Percentiles rank a stretch among this genome's conserved stretches.
phyloP scores from a whole-genome alignment of 2,113 vertebrate species.

The zebrafish (Danio rerio) region DNA sequence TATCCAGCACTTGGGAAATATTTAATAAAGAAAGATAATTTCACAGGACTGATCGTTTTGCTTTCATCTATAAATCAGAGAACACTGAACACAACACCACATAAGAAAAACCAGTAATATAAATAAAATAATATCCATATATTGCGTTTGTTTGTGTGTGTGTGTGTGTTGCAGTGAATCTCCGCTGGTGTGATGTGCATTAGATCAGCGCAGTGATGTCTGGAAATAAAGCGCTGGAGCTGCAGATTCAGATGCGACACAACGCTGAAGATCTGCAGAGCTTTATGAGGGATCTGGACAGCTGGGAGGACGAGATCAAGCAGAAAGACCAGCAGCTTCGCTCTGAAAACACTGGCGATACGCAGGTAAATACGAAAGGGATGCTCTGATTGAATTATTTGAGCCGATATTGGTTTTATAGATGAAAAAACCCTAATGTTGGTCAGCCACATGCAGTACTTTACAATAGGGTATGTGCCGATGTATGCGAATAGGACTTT shows the following conservation, averaged over 20 bases:
- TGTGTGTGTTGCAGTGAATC: background rate
- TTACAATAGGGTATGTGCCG: too few relatives aligned
- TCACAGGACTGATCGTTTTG: too few relatives aligned
- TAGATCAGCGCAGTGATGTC: constrained; percentile 76
- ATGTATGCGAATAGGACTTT: too few relatives aligned
- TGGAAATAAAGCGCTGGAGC: constrained; percentile 85
- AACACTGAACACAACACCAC: too few relatives aligned
- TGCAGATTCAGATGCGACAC: constrained; percentile 92
- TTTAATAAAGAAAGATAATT: too few relatives aligned
- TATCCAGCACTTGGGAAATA: too few relatives aligned
- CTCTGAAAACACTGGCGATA: constrained; percentile 67
- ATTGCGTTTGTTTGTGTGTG: background rate
- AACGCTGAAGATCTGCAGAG: constrained; percentile 92
- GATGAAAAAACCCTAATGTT: too few relatives aligned
- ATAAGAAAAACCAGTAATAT: too few relatives aligned
- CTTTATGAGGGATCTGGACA: constrained; percentile 90
- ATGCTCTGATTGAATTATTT: background rate
- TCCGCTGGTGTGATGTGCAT: background rate
- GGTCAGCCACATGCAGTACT: too few relatives aligned
- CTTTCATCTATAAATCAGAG: too few relatives aligned
- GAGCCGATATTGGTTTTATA: too few relatives aligned
- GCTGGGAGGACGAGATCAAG: constrained; percentile 94
- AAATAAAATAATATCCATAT: too few relatives aligned
- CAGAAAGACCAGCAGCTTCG: constrained; percentile 86
- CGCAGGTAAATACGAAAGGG: constrained; percentile 69